A percentile compares a stretch with the other conserved stretches of the same genome.
These are phyloP conservation scores for Drosophila emarginata DNA, from an alignment of 2,888 invertebrate species.

Conservation along the genomic window DNA sequence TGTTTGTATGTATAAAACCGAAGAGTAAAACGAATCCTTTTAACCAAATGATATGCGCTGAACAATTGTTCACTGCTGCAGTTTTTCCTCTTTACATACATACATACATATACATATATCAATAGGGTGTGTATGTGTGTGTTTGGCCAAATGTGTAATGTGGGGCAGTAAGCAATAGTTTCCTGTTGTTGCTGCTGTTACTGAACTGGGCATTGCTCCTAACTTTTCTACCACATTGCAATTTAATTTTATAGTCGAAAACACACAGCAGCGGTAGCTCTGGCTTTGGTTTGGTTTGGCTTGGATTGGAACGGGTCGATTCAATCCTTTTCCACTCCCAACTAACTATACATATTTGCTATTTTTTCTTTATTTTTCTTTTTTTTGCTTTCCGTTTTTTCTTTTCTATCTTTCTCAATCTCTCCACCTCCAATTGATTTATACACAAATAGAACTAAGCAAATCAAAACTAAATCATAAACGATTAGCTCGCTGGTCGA, in stretches of 20 bases:
- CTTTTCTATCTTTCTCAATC: neutral
- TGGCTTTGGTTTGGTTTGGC: slow-evolving; percentile 37
- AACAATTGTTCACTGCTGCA: slow-evolving; percentile 71
- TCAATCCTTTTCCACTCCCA: neutral
- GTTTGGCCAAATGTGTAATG: slow-evolving; percentile 67
- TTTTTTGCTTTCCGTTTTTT: neutral
- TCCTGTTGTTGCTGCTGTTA: slow-evolving; percentile 37
- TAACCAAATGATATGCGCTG: slow-evolving; percentile 80
- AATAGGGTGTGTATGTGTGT: slow-evolving; percentile 26
- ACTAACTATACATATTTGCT: neutral
- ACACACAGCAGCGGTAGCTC: slow-evolving; percentile 71
- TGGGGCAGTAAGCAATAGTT: slow-evolving; percentile 74
- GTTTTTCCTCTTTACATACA: slow-evolving; percentile 22
- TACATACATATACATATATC: slow-evolving; percentile 19
- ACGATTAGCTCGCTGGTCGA: slow-evolving; percentile 67
- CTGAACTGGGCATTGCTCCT: slow-evolving; percentile 62
- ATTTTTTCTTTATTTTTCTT: neutral
- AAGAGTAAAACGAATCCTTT: slow-evolving; percentile 77
- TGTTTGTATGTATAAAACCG: slow-evolving; percentile 21
- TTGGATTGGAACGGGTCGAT: slow-evolving; percentile 12
- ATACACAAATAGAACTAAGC: slow-evolving; percentile 55
- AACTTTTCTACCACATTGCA: slow-evolving; percentile 74
- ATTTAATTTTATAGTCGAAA: slow-evolving; percentile 78
- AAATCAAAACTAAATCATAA: slow-evolving; percentile 76
- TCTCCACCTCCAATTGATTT: slow-evolving; percentile 31